Percentiles rank a stretch among this genome's conserved stretches.
phyloP scores from a whole-genome alignment of 37 sponge, comb jelly and placozoan species.

The Ephydatia muelleri region DNA sequence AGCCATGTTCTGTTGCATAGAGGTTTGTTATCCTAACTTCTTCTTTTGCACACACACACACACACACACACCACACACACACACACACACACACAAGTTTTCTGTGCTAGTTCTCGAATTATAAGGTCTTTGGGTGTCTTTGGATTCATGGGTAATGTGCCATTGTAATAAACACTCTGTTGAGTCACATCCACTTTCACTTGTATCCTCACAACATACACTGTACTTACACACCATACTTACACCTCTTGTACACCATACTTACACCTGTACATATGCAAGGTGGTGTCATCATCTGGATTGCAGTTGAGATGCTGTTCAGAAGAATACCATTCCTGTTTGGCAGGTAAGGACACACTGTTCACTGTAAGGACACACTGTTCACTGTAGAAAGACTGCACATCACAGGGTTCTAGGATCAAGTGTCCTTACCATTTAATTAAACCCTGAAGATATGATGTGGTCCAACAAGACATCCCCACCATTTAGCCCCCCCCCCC shows the following conservation, averaged over 20 bases:
- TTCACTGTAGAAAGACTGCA: too few relatives aligned
- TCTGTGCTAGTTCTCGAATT: slow-evolving; percentile 36
- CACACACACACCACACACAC: too few relatives aligned
- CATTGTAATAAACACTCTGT: background rate
- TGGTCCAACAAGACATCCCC: background rate
- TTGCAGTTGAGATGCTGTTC: slow-evolving; percentile 85
- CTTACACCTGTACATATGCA: background rate
- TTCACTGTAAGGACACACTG: too few relatives aligned
- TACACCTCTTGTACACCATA: too few relatives aligned
- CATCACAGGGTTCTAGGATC: too few relatives aligned
- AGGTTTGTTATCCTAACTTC: too few relatives aligned
- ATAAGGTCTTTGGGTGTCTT: slow-evolving; percentile 71
- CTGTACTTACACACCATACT: too few relatives aligned
- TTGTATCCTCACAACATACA: background rate
- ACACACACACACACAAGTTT: background rate
- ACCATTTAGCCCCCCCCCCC: background rate
- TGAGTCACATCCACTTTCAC: background rate
- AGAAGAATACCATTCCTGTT: slow-evolving; percentile 53
- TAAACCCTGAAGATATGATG: background rate
- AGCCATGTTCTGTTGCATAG: background rate
- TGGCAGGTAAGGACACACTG: slow-evolving; percentile 88
- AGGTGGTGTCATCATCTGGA: slow-evolving; percentile 87
- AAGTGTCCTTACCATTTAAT: too few relatives aligned
- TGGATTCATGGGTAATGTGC: slow-evolving; percentile 73
- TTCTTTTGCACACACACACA: too few relatives aligned